Evolutionary conservation across 2,797 vertebrate genomes (phyloP).

Genomic region (Valencia hispanica): DNA sequence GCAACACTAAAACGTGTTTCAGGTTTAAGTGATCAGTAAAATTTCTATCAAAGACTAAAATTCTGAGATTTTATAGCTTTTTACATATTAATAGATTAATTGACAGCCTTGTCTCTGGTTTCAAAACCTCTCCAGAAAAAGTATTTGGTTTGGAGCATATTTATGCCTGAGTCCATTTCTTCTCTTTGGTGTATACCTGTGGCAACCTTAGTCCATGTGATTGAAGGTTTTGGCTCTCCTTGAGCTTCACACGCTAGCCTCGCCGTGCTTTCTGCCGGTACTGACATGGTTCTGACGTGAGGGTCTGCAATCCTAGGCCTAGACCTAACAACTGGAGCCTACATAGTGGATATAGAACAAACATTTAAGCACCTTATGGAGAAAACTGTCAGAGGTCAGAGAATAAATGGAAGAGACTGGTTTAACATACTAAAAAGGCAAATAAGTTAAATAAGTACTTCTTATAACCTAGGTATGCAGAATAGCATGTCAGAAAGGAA

Average conservation of each 20-base stretch:
- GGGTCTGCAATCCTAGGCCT: conserved; percentile 82
- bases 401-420: not conserved
- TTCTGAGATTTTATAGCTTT: not conserved
- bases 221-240: conserved; percentile 75
- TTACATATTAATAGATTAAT: conserved; percentile 11
- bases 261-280: conserved; percentile 80
- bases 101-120: conserved; percentile 7
- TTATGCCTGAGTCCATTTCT: conserved; percentile 3
- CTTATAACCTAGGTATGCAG: too few relatives aligned
- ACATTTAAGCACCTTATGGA: not conserved
- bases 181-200: conserved; percentile 82
- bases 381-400: not conserved
- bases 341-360: not conserved
- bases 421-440: not conserved
- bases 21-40: conserved; percentile 5
- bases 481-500: too few relatives aligned
- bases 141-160: conserved; percentile 8
- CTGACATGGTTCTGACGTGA: conserved; percentile 77
- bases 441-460: too few relatives aligned
- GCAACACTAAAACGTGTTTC: conserved; percentile 7
- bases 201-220: conserved; percentile 92
- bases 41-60: conserved; percentile 6
- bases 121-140: not conserved
- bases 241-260: conserved; percentile 85
- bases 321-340: conserved; percentile 68